These are phyloP conservation scores for Folsomia manolachei DNA, from an alignment of 2,888 invertebrate species.

Conservation along the genomic window DNA sequence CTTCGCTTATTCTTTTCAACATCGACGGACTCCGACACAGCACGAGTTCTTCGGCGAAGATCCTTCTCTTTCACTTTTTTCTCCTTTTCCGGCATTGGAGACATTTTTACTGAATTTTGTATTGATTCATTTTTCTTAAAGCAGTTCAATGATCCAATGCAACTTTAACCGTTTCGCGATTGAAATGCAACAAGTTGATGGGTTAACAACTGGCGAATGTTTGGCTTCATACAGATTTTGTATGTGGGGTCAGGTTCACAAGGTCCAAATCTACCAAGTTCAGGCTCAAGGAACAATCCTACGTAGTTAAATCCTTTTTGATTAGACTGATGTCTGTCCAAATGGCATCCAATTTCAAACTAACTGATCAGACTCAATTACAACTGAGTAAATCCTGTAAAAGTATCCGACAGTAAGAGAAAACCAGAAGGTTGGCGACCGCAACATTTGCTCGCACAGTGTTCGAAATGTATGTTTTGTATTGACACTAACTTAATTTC, in stretches of 20 bases:
- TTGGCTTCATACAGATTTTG: no score
- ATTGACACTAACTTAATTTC: not conserved
- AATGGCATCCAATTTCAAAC: not conserved
- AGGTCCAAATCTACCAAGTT: not conserved
- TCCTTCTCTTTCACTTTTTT: not conserved
- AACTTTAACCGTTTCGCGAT: no score
- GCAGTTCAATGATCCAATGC: not conserved
- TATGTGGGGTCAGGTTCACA: not conserved
- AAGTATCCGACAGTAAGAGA: not conserved
- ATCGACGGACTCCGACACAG: not conserved
- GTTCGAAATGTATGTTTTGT: not conserved
- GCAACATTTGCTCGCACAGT: not conserved
- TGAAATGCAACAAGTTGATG: no score
- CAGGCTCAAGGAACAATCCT: no score
- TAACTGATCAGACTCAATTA: not conserved
- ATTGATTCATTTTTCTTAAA: not conserved
- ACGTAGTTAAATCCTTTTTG: no score
- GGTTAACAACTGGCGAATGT: no score
- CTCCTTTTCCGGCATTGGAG: not conserved
- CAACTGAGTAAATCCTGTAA: not conserved
- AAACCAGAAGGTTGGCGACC: not conserved
- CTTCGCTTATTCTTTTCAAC: conserved; percentile 19
- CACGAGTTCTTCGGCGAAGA: not conserved
- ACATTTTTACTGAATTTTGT: conserved; percentile 20
- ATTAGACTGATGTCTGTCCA: no score